Evolutionary conservation across 1,140 invertebrate species (phyloP).

Genomic region (Heliconius hermathena): DNA sequence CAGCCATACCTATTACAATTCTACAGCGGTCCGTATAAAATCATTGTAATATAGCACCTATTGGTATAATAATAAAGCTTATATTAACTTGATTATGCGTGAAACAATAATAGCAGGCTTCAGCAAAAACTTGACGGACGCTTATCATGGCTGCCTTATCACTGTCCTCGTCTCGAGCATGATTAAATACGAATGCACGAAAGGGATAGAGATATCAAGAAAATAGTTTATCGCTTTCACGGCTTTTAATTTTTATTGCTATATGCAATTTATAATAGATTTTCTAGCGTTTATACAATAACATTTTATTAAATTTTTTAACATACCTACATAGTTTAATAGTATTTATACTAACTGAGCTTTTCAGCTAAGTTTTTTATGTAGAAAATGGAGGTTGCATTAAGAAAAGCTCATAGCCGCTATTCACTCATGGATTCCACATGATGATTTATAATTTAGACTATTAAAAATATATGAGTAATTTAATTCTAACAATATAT

Average conservation of each 20-base stretch:
- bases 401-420: too few species aligned
- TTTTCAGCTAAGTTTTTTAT: neutral
- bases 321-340: neutral
- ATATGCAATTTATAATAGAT: slow-evolving; percentile 21
- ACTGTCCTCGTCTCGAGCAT: slow-evolving; percentile 25
- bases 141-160: slow-evolving; percentile 39
- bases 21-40: neutral
- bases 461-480: neutral
- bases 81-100: slow-evolving; percentile 20
- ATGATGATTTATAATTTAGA: too few species aligned
- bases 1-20: neutral
- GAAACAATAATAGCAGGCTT: slow-evolving; percentile 44
- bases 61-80: neutral
- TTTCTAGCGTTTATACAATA: slow-evolving; percentile 10
- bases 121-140: slow-evolving; percentile 46
- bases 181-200: slow-evolving; percentile 15
- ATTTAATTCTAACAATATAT: neutral
- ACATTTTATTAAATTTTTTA: neutral
- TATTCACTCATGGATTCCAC: too few species aligned
- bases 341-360: neutral
- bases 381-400: neutral
- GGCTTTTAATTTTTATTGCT: slow-evolving; percentile 36
- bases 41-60: slow-evolving; percentile 36
- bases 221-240: slow-evolving; percentile 38
- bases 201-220: slow-evolving; percentile 18